These are phyloP conservation scores for Mandrillus leucophaeus DNA, from an alignment of 2,113 vertebrate genomes.

Conservation along the genomic window DNA sequence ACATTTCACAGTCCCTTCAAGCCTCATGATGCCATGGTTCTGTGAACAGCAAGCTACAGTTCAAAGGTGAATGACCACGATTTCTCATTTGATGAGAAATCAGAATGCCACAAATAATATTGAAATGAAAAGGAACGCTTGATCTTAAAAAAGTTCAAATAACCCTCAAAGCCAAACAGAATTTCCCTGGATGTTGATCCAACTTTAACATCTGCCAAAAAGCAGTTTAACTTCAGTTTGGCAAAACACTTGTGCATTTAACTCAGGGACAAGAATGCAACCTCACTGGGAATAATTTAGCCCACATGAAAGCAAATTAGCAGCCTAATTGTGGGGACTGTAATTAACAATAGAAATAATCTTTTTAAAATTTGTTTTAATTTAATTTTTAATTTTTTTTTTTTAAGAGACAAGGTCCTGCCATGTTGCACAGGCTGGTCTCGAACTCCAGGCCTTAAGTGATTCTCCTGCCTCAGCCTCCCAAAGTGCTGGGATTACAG, in stretches of 20 bases:
- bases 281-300: constrained; percentile 37
- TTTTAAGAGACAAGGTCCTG: no score
- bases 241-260: not conserved
- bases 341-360: not conserved
- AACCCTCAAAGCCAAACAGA: not conserved
- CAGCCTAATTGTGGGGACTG: not conserved
- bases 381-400: no score
- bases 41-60: not conserved
- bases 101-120: constrained; percentile 6
- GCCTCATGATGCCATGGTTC: not conserved
- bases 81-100: not conserved
- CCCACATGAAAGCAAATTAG: constrained; percentile 20
- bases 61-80: not conserved
- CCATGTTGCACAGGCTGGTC: no score
- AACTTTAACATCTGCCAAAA: constrained; percentile 21
- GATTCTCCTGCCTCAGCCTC: no score
- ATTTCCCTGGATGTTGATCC: constrained; percentile 36
- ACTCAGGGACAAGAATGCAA: not conserved
- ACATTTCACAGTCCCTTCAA: not conserved
- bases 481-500: no score
- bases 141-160: constrained; percentile 1
- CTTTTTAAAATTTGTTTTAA: no score
- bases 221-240: constrained; percentile 35
- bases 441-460: no score
- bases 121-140: not conserved